phyloP scores from a whole-genome alignment of 2,113 vertebrate genomes.

The Otis tarda region DNA sequence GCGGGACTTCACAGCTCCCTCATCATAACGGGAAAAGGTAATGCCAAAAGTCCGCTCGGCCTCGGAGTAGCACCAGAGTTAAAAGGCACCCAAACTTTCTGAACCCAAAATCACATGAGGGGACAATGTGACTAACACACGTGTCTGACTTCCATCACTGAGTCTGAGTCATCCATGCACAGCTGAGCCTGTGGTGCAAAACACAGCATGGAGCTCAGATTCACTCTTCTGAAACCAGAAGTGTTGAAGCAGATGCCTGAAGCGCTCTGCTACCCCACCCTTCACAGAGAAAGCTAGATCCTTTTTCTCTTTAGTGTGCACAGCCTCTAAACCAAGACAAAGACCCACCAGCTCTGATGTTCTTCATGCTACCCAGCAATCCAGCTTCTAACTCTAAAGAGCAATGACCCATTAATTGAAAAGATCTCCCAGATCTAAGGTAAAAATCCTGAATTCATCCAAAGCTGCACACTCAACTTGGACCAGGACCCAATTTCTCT shows the following conservation, averaged over 20 bases:
- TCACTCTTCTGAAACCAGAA: not conserved
- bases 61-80: not conserved
- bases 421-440: not conserved
- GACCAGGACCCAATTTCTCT: not conserved
- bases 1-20: not conserved
- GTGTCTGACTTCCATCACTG: not conserved
- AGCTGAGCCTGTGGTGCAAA: not conserved
- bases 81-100: slow-evolving; percentile 1
- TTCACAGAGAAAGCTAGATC: not conserved
- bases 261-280: not conserved
- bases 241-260: not conserved
- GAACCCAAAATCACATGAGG: not conserved
- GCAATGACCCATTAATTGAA: not conserved
- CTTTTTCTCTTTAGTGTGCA: not conserved
- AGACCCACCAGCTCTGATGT: not conserved
- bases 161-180: not conserved
- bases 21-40: not conserved
- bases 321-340: not conserved
- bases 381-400: not conserved
- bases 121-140: not conserved
- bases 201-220: not conserved
- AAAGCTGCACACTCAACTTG: not conserved
- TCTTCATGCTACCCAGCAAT: not conserved
- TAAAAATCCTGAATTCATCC: not conserved
- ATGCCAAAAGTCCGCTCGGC: not conserved